Conservation (phyloP, 2,888 invertebrate species). For the Drosophila diplacantha region DNA sequence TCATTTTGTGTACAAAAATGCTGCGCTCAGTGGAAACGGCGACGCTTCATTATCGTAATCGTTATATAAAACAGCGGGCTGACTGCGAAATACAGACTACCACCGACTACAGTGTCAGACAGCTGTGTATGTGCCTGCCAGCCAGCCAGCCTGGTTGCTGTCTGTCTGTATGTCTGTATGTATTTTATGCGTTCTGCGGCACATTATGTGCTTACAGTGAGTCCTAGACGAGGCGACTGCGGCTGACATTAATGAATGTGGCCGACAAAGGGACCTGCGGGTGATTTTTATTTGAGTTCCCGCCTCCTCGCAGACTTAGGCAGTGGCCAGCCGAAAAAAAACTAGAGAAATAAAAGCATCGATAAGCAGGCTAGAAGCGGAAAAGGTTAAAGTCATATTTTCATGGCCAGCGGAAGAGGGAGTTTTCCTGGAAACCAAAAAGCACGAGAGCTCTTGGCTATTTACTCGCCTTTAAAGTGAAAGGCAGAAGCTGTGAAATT, state of each 20-base stretch:
- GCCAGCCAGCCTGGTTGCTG: slow-evolving; percentile 11
- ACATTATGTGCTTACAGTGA: slow-evolving; percentile 63
- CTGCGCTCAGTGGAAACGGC: slow-evolving; percentile 65
- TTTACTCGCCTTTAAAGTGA: slow-evolving; percentile 2
- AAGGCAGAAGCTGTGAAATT: slow-evolving; percentile 10
- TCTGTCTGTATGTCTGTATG: slow-evolving; percentile 39
- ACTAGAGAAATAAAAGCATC: slow-evolving; percentile 38
- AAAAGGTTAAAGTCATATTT: slow-evolving; percentile 21
- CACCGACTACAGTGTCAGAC: slow-evolving; percentile 51
- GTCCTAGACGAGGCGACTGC: slow-evolving; percentile 53
- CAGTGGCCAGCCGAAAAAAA: slow-evolving; percentile 17
- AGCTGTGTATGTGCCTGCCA: slow-evolving; percentile 23
- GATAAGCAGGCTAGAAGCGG: slow-evolving; percentile 29
- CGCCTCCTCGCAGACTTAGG: slow-evolving; percentile 23
- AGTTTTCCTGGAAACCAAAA: slow-evolving; percentile 4
- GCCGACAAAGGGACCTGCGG: slow-evolving; percentile 59
- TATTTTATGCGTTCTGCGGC: slow-evolving; percentile 68
- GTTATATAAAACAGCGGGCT: slow-evolving; percentile 72
- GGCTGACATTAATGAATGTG: slow-evolving; percentile 70
- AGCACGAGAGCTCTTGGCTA: not conserved
- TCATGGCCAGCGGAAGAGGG: slow-evolving; percentile 2
- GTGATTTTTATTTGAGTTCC: slow-evolving; percentile 62
- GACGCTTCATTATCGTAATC: slow-evolving; percentile 71
- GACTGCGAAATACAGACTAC: slow-evolving; percentile 48
- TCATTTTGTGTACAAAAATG: slow-evolving; percentile 71